These are phyloP conservation scores for Nasonovia ribisnigri DNA, from an alignment of 2,888 invertebrate genomes.

Conservation along the genomic window DNA sequence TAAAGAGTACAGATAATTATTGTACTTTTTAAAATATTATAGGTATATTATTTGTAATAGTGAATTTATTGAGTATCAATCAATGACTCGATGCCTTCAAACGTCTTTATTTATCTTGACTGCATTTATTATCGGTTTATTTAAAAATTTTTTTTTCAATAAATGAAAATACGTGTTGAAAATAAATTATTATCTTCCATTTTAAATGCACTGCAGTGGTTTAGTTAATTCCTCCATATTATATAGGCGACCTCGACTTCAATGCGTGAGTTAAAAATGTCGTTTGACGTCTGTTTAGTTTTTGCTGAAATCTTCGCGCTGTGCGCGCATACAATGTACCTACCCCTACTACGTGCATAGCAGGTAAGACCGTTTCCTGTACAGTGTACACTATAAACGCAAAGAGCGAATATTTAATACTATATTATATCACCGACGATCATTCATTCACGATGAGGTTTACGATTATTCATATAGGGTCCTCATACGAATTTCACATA, in stretches of 20 bases:
- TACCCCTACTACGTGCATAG: not conserved
- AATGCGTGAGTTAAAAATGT: constrained; percentile 17
- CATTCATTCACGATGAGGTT: not conserved
- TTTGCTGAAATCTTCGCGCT: not conserved
- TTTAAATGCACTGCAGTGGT: not conserved
- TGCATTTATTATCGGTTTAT: not conserved
- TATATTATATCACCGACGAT: not conserved
- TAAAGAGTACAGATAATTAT: not conserved
- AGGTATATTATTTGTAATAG: not conserved
- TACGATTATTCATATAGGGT: not conserved
- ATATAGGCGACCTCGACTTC: not conserved
- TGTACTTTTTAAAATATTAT: not conserved
- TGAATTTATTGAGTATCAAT: not conserved
- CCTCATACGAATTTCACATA: not conserved
- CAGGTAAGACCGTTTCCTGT: not conserved
- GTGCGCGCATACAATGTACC: not conserved
- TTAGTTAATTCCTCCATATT: constrained; percentile 7
- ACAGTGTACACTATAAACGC: not conserved
- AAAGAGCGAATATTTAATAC: not conserved
- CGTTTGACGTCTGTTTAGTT: not conserved
- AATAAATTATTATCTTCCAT: constrained; percentile 34
- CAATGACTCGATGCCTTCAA: not conserved
- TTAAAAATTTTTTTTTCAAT: not conserved
- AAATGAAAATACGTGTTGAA: constrained; percentile 34
- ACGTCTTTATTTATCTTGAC: constrained; percentile 32